Percentiles rank a stretch among this genome's conserved stretches.
These are phyloP conservation scores for Tachypleus tridentatus DNA, from an alignment of 1,140 invertebrate species.

Conservation along the genomic window DNA sequence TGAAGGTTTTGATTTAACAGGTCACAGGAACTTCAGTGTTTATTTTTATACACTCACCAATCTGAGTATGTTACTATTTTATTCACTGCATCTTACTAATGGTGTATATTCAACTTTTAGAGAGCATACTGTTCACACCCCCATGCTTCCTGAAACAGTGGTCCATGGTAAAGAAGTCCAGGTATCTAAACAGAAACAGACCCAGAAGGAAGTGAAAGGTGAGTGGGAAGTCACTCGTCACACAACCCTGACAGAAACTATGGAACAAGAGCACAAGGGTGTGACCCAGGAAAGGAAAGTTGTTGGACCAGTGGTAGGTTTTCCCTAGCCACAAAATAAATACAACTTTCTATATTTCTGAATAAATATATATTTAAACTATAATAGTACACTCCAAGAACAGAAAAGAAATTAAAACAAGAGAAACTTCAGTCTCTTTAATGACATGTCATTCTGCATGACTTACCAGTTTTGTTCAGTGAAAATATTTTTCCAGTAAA, in stretches of 20 bases:
- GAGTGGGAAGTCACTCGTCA: conserved; percentile 80
- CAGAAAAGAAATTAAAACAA: too few relatives aligned
- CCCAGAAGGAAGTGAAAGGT: conserved; percentile 68
- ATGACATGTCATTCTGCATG: too few relatives aligned
- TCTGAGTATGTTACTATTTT: too few relatives aligned
- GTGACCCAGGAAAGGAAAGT: conserved; percentile 75
- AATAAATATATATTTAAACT: neutral
- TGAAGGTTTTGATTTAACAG: too few relatives aligned
- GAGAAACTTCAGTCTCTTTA: too few relatives aligned
- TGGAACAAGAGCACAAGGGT: conserved; percentile 79
- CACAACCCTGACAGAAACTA: conserved; percentile 85
- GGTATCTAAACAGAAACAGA: conserved; percentile 74
- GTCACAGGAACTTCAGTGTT: too few relatives aligned
- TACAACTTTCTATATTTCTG: too few relatives aligned
- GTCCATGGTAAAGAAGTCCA: conserved; percentile 79
- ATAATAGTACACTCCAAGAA: neutral
- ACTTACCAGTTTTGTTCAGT: too few relatives aligned
- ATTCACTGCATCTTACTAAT: too few relatives aligned
- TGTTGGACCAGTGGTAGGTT: conserved; percentile 52
- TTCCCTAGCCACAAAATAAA: neutral
- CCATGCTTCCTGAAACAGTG: conserved; percentile 51
- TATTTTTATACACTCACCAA: too few relatives aligned
- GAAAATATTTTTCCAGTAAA: too few relatives aligned
- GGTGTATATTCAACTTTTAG: too few relatives aligned
- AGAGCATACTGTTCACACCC: neutral